phyloP scores from a whole-genome alignment of 2,113 vertebrate species.

The Ptilorrhoa leucosticta region DNA sequence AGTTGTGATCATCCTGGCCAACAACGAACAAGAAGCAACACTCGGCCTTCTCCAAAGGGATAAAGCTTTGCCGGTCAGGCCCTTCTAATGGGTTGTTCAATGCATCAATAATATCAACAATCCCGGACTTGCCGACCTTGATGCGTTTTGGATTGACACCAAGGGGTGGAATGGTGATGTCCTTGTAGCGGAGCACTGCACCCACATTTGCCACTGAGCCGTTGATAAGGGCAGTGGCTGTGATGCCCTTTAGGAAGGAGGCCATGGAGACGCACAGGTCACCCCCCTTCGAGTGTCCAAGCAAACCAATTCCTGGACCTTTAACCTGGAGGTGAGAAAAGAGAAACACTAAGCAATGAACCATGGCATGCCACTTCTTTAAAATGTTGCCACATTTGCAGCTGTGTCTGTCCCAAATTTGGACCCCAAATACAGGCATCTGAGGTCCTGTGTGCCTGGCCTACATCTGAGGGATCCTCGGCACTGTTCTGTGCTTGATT shows the following conservation, averaged over 20 bases:
- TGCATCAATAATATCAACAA: constrained; percentile 68
- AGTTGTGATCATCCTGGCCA: constrained; percentile 87
- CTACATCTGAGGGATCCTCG: not conserved
- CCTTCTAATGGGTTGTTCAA: constrained; percentile 66
- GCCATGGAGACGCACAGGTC: constrained; percentile 83
- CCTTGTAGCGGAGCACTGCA: constrained; percentile 68
- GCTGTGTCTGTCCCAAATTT: not conserved
- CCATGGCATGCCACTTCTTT: not conserved
- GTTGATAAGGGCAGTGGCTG: constrained; percentile 82
- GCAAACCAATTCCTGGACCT: constrained; percentile 78
- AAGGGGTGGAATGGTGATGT: constrained; percentile 71
- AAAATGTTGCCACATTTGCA: not conserved
- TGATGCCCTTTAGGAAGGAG: constrained; percentile 81
- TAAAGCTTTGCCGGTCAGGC: constrained; percentile 67
- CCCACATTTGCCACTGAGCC: constrained; percentile 72
- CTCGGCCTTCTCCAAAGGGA: constrained; percentile 82
- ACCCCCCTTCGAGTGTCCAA: constrained; percentile 85
- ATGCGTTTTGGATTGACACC: not conserved
- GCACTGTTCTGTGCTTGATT: not conserved
- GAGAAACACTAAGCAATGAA: not conserved
- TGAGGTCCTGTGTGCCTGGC: not conserved
- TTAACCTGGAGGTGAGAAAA: constrained; percentile 65
- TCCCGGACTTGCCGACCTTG: constrained; percentile 62
- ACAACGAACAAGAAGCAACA: constrained; percentile 82
- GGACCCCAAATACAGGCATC: not conserved